Conservation (phyloP, 2,797 vertebrate species). For the Oreonectes daqikongensis region DNA sequence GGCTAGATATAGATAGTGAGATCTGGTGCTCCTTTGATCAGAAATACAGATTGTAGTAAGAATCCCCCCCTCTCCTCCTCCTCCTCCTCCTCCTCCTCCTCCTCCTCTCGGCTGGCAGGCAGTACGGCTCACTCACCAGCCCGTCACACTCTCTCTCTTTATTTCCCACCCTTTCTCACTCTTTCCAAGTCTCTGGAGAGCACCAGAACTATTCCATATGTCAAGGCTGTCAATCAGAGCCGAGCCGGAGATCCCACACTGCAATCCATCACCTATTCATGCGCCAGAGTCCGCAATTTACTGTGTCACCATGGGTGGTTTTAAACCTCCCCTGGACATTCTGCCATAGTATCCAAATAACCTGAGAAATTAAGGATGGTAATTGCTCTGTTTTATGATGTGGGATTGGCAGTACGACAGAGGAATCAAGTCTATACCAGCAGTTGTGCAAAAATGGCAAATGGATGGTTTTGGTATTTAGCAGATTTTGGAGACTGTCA, state of each 20-base stretch:
- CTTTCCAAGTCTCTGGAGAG: slow-evolving; percentile 81
- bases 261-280: slow-evolving; percentile 56
- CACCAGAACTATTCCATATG: slow-evolving; percentile 94
- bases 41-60: slow-evolving; percentile 84
- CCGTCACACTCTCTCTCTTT: slow-evolving; percentile 48
- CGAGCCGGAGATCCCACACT: slow-evolving; percentile 79
- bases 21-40: slow-evolving; percentile 90
- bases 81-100: slow-evolving; percentile 80
- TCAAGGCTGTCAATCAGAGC: slow-evolving; percentile 90
- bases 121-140: slow-evolving; percentile 47
- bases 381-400: slow-evolving; percentile 55
- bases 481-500: slow-evolving; percentile 33
- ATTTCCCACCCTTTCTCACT: slow-evolving; percentile 77
- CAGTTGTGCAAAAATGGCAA: slow-evolving; percentile 45
- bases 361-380: slow-evolving; percentile 50
- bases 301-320: slow-evolving; percentile 79
- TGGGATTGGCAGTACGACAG: slow-evolving; percentile 36
- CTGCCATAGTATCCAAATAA: slow-evolving; percentile 48
- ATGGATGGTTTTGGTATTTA: slow-evolving; percentile 22
- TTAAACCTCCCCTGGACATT: slow-evolving; percentile 67
- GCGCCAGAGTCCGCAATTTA: slow-evolving; percentile 57
- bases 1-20: slow-evolving; percentile 60
- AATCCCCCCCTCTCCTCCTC: slow-evolving; percentile 73
- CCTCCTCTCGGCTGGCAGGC: slow-evolving; percentile 84
- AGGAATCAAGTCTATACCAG: slow-evolving; percentile 43